Evolutionary conservation across 2,113 vertebrate genomes (phyloP).

Genomic region (Podarcis raffonei): DNA sequence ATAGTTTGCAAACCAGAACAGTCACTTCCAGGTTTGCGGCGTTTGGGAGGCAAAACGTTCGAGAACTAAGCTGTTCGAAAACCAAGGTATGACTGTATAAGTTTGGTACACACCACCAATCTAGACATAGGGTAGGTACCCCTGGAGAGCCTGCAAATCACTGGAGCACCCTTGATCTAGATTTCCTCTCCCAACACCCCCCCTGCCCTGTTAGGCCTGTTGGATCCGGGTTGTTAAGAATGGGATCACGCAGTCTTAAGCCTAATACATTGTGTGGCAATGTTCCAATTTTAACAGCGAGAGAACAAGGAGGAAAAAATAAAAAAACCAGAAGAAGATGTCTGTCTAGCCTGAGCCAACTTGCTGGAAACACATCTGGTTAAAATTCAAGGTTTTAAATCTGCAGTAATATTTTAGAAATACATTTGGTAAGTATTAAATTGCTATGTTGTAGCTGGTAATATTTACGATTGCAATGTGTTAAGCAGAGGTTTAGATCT

Average conservation of each 20-base stretch:
- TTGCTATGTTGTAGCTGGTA: conserved; percentile 72
- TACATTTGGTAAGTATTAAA: conserved; percentile 76
- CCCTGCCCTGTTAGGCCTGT: neutral
- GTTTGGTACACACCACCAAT: too few species aligned
- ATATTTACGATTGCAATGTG: conserved; percentile 75
- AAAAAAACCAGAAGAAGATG: conserved; percentile 66
- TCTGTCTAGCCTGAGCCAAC: conserved; percentile 73
- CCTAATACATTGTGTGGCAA: conserved; percentile 72
- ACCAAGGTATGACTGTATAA: too few species aligned
- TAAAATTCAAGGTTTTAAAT: conserved; percentile 78
- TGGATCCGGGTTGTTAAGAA: neutral
- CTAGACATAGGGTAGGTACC: neutral
- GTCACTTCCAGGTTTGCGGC: too few species aligned
- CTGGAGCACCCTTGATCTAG: neutral
- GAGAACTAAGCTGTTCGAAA: too few species aligned
- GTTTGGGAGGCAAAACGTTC: too few species aligned
- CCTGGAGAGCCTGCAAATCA: neutral
- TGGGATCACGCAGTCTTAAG: neutral
- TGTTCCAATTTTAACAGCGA: conserved; percentile 56
- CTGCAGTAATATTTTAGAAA: conserved; percentile 75
- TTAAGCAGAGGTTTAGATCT: conserved; percentile 73
- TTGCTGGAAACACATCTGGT: conserved; percentile 79
- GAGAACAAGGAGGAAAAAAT: neutral
- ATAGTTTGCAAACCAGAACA: too few species aligned
- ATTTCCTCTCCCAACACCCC: neutral